Percentiles rank a stretch among this genome's conserved stretches.
Conservation (phyloP, 2,888 invertebrate species). For the Eristalis tenax region DNA sequence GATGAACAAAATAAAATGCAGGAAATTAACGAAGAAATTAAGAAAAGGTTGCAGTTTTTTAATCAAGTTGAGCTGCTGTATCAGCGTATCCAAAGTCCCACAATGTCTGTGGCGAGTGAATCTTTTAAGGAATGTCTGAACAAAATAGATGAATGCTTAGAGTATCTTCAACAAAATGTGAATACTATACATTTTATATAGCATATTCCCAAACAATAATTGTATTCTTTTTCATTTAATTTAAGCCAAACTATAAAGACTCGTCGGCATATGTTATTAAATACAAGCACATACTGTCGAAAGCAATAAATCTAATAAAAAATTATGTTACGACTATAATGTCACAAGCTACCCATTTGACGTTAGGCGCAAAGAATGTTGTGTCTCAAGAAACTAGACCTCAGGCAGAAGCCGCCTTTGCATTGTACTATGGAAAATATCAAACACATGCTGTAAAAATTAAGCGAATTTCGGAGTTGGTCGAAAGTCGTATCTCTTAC, state of each 20-base stretch:
- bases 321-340: constrained; percentile 90
- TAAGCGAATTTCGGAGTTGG: constrained; percentile 89
- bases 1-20: constrained; percentile 93
- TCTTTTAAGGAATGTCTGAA: constrained; percentile 91
- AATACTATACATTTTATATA: constrained; percentile 76
- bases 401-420: constrained; percentile 87
- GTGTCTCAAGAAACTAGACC: constrained; percentile 76
- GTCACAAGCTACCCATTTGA: constrained; percentile 90
- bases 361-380: constrained; percentile 81
- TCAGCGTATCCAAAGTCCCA: constrained; percentile 90
- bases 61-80: constrained; percentile 90
- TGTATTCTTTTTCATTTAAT: not conserved
- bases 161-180: constrained; percentile 91
- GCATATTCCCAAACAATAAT: not conserved
- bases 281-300: constrained; percentile 91
- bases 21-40: constrained; percentile 89
- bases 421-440: constrained; percentile 96
- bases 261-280: constrained; percentile 90
- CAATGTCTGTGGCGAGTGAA: constrained; percentile 91
- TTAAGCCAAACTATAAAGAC: constrained; percentile 91
- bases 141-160: constrained; percentile 92
- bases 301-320: constrained; percentile 90
- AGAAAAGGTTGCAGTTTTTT: constrained; percentile 91
- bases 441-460: constrained; percentile 94
- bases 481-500: constrained; percentile 89